Conservation (phyloP, 2,113 vertebrate species). For the Marmota monax region DNA sequence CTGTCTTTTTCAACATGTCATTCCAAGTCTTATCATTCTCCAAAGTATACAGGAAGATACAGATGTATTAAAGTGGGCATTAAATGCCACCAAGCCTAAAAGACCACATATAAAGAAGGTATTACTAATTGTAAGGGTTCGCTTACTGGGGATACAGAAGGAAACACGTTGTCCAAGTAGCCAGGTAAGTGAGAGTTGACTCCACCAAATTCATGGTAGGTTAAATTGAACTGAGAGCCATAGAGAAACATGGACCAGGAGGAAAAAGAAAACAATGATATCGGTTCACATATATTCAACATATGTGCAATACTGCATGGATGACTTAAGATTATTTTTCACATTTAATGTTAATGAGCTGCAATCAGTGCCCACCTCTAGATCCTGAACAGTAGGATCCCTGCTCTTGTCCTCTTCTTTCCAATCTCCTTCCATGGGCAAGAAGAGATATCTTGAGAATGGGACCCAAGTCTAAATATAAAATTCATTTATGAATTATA, state of each 20-base stretch:
- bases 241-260: background rate
- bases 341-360: slow-evolving; percentile 14
- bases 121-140: background rate
- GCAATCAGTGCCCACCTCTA: background rate
- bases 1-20: background rate
- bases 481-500: too few species aligned
- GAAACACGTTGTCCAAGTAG: background rate
- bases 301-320: background rate
- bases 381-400: background rate
- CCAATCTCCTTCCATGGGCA: background rate
- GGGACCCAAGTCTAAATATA: too few species aligned
- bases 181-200: background rate
- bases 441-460: background rate
- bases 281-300: background rate
- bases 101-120: background rate
- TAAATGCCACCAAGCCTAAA: background rate
- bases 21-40: background rate
- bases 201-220: background rate
- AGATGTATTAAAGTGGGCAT: background rate
- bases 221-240: slow-evolving; percentile 13
- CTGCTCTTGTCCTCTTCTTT: background rate
- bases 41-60: background rate
- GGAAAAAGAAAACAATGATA: background rate
- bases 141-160: background rate
- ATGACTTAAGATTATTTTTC: slow-evolving; percentile 43